Base-by-base conservation (phyloP, 2,888 invertebrate species). In the Apodemia duryi region DNA sequence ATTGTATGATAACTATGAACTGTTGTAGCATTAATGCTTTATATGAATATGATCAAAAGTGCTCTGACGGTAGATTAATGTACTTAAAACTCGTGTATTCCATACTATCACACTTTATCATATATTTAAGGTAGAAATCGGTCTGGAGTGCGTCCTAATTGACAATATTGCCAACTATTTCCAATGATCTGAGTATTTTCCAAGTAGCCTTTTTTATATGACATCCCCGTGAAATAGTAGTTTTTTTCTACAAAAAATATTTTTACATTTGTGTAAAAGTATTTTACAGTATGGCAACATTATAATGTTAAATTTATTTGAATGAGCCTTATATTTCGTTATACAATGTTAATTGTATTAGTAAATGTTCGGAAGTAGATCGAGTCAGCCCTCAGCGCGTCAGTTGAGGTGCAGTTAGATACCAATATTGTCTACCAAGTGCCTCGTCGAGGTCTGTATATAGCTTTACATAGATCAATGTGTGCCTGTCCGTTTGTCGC, bases 21-120 rank as follows among this genome's bases (percentile, higher is more conserved):
- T 68, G 72, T 70, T 70, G 69, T 70, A 71, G 70, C 67, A 67
- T 49, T 73, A 75, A 74, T 72, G 81, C 81, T 80, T 81, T 73
- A 72, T 74, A 73, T 73, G 71, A 73, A 70, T 75, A 73, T 76
- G 76, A 73, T 72, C 72, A 72, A 69, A 84, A 84, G 83, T 85
- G 85, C 86, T 86, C 85, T 82, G 81, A 80, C 72, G 70, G 80
- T 86, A 85, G 83, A 77, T 75, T 77, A 79, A 80, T 85, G 88
- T 90, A 90, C 90, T 90, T 90, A 89, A 46, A 49, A 86, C 72
- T 66, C 67, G 71, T 85, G 80, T 88, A 87, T 79, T 84, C 85
- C 75, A 79, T 69, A 70, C 67, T 64, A 67, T 67, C 60, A 61
- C 38, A 65, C 49, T 64, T 62, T 29, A 49, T 49, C 65, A 57